Evolutionary conservation across 2,113 vertebrate species (phyloP), one percentile per base, ranked within the genome.

Genomic region (Pseudorasbora parva): DNA sequence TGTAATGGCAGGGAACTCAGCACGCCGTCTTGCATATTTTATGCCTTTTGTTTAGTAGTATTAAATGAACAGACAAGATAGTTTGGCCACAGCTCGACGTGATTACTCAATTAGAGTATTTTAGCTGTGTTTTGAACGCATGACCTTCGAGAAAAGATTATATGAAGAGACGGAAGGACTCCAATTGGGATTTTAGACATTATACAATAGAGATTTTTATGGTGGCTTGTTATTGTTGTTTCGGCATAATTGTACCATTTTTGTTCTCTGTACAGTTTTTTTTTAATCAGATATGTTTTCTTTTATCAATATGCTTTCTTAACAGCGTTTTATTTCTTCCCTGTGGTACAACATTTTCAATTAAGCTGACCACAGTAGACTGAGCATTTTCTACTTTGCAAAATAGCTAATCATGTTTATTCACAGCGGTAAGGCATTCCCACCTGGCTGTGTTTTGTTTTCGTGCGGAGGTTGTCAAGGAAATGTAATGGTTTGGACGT

Each of bases 21-120:
- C 87, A 59, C 30, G 66, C 68, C 33, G 4, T 11, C 47, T 78
- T 51, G 56, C 64, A 64, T 88, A 59, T 59, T 82, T 86, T 82
- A 86, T 86, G 75, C 56, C 37, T 79, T 71, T 86, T 86, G 74
- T 86, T 88, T 86, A 86, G 78, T 76, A 54, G 49, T 49, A 79
- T 84, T 84, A 76, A 82, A 86, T 30, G 6, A 19, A 49, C 25
- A 15, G 56, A 71, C 51, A 56, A 78, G 82, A 84, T 79, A 82
- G 66, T 57, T 43, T 84, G n/a, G 33, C 33, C 43, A 57, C 77
- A 76, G 30, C 41, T 56, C 21, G 64, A 54, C 59, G 68, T 71
- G 37, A 69, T 80, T 69, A 33, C 80, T 57, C 37, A 56, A 62
- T 43, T 62, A 68, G 54, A 25, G 60, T 64, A 51, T 81, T 68